A percentile compares a stretch with the other conserved stretches of the same genome.
phyloP scores from a whole-genome alignment of 2,888 invertebrate species.

The Molanna angustata region DNA sequence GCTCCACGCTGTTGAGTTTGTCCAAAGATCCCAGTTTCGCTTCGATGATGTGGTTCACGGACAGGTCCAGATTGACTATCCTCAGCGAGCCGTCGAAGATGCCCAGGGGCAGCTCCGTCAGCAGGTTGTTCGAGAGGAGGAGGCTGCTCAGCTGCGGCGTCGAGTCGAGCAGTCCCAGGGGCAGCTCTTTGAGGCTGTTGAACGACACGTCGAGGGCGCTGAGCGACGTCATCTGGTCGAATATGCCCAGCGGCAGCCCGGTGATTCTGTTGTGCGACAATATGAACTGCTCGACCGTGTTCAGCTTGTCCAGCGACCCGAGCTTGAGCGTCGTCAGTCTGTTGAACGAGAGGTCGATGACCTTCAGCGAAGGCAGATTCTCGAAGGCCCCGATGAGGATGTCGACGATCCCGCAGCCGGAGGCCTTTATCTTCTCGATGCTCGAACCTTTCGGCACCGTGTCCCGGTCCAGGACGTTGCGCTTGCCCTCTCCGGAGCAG shows the following conservation, averaged over 20 bases:
- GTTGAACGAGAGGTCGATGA: constrained; percentile 23
- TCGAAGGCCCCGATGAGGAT: constrained; percentile 16
- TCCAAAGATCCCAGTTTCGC: constrained; percentile 17
- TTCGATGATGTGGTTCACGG: constrained; percentile 15
- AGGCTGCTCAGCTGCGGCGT: constrained; percentile 9
- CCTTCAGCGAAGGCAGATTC: constrained; percentile 10
- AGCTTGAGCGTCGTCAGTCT: constrained; percentile 10
- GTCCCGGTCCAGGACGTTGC: constrained; percentile 16
- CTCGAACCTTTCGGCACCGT: constrained; percentile 17
- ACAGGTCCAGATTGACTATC: constrained; percentile 19
- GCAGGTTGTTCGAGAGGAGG: constrained; percentile 16
- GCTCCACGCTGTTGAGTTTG: too few relatives aligned
- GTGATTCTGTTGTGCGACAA: constrained; percentile 17
- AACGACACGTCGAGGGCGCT: constrained; percentile 11
- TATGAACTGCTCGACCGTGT: background rate
- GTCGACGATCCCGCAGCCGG: constrained; percentile 13
- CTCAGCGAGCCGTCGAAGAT: constrained; percentile 15
- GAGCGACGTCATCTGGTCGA: constrained; percentile 17
- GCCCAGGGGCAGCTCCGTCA: constrained; percentile 16
- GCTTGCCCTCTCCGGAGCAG: too few relatives aligned
- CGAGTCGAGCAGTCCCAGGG: constrained; percentile 25
- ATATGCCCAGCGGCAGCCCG: constrained; percentile 25
- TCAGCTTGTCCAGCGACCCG: constrained; percentile 19
- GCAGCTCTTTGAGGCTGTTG: constrained; percentile 19
- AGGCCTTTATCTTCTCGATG: constrained; percentile 3